Conservation (phyloP, 2,888 invertebrate genomes). For the Lepetodrilus schrolli region DNA sequence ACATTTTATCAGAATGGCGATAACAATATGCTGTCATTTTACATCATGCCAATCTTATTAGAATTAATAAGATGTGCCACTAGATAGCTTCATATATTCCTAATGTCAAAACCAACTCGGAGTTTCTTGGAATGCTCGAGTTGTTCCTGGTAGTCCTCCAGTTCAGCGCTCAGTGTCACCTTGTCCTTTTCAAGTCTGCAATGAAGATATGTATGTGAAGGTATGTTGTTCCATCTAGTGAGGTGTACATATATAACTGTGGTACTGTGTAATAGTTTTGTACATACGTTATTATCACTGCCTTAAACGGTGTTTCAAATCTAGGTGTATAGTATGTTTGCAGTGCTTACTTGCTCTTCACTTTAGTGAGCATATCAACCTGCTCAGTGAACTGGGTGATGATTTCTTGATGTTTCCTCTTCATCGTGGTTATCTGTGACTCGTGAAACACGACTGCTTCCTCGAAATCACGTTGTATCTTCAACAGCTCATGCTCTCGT, state of each 20-base stretch:
- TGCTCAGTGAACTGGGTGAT: conserved; percentile 99
- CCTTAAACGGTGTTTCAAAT: no score
- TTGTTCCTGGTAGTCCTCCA: conserved; percentile 96
- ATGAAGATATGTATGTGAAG: neutral
- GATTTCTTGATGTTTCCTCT: conserved; percentile 99
- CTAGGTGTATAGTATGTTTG: neutral
- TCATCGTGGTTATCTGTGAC: conserved; percentile 93
- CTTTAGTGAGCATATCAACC: conserved; percentile 99
- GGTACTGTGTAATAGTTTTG: no score
- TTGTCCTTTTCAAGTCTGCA: conserved; percentile 96
- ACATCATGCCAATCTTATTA: conserved; percentile 88
- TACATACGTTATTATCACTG: no score
- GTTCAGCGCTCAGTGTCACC: conserved; percentile 96
- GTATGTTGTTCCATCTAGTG: neutral
- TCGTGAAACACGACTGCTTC: conserved; percentile 99
- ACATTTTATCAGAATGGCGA: conserved; percentile 97
- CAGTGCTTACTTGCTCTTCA: conserved; percentile 93
- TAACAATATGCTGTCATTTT: conserved; percentile 91
- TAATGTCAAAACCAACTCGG: neutral
- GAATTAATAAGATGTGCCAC: neutral
- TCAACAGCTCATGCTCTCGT: conserved; percentile 98
- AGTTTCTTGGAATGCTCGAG: conserved; percentile 94
- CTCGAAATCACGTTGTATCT: conserved; percentile 96
- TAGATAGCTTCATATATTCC: no score
- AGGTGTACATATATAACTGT: no score